These are phyloP conservation scores for Aurelia aurita DNA, from an alignment of 30 jellyfish, hydroid and myxozoan genomes.

Conservation along the genomic window DNA sequence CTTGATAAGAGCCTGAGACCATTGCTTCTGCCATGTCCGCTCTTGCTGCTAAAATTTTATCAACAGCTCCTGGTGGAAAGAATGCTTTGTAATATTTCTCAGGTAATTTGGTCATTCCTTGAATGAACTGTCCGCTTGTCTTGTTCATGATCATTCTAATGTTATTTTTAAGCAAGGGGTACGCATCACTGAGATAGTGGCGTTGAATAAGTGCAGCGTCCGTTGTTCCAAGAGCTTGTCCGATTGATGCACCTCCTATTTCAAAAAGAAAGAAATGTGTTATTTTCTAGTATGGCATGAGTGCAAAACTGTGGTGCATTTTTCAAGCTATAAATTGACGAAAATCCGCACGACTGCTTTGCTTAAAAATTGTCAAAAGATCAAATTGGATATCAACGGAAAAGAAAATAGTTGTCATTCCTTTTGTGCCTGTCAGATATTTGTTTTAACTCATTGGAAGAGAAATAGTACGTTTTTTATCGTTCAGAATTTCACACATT, in stretches of 20 bases:
- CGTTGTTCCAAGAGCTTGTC: slow-evolving; percentile 29
- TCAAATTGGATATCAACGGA: no score
- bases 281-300: no score
- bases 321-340: no score
- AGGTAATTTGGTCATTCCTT: not conserved
- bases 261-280: no score
- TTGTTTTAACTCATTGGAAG: no score
- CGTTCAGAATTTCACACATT: no score
- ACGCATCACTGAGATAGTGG: slow-evolving; percentile 14
- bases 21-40: slow-evolving; percentile 19
- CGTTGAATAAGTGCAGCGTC: slow-evolving; percentile 28
- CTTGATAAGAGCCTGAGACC: slow-evolving; percentile 3
- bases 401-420: no score
- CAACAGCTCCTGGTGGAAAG: not conserved
- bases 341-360: no score
- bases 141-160: slow-evolving; percentile 3
- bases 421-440: no score
- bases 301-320: no score
- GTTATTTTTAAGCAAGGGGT: slow-evolving; percentile 24
- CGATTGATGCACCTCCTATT: slow-evolving; percentile 18
- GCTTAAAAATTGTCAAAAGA: no score
- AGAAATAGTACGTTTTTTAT: no score
- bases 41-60: slow-evolving; percentile 23
- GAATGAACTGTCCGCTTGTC: slow-evolving; percentile 14
- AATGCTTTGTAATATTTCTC: slow-evolving; percentile 30